Conservation (phyloP, 2,888 invertebrate genomes). For the Terebella lapidaria region DNA sequence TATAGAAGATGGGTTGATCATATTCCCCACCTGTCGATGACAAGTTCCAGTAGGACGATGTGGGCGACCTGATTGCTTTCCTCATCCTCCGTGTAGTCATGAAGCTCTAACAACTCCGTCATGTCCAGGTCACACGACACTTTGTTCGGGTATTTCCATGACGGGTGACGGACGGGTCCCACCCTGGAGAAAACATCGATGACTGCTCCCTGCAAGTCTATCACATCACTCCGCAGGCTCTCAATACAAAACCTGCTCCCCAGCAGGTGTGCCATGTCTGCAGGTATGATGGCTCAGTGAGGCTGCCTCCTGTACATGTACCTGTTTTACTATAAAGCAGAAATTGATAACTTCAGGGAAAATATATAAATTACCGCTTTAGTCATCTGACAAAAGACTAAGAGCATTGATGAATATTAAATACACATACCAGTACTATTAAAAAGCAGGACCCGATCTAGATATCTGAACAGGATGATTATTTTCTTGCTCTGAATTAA, state of each 20-base stretch:
- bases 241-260: slow-evolving; percentile 37
- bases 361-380: too few species aligned
- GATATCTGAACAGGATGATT: too few species aligned
- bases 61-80: slow-evolving; percentile 50
- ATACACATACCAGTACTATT: too few species aligned
- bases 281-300: too few species aligned
- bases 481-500: too few species aligned
- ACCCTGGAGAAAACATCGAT: slow-evolving; percentile 40
- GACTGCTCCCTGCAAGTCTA: slow-evolving; percentile 46
- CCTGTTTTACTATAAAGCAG: too few species aligned
- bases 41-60: slow-evolving; percentile 50
- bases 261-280: slow-evolving; percentile 22
- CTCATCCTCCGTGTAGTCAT: slow-evolving; percentile 36
- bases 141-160: slow-evolving; percentile 54
- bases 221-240: slow-evolving; percentile 47
- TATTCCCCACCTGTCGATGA: slow-evolving; percentile 55
- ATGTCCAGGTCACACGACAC: slow-evolving; percentile 43
- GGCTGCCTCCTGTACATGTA: too few species aligned
- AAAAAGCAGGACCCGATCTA: too few species aligned
- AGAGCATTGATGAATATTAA: too few species aligned
- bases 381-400: too few species aligned
- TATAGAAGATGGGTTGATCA: too few species aligned
- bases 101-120: slow-evolving; percentile 44
- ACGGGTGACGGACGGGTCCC: slow-evolving; percentile 43
- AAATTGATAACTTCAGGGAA: too few species aligned